Evolutionary conservation across 1,140 invertebrate species (phyloP).

Genomic region (Ptiloglossa arizonensis): DNA sequence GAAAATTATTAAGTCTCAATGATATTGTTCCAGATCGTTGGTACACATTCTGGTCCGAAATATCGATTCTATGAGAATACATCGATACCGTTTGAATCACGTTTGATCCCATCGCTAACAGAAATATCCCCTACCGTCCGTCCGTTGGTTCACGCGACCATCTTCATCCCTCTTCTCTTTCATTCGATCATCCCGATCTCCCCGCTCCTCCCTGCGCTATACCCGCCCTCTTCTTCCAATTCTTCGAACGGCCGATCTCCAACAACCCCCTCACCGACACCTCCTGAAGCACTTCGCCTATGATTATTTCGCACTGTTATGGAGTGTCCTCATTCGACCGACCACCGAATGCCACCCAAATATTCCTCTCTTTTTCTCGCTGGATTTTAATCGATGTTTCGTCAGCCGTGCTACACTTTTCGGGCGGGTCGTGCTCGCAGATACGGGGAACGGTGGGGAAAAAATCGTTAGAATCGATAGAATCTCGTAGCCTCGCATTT

Average conservation of each 20-base stretch:
- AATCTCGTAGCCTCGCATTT: no score
- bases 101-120: constrained; percentile 41
- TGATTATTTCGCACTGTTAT: constrained; percentile 60
- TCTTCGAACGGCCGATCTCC: constrained; percentile 48
- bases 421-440: neutral
- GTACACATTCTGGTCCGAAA: no score
- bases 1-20: no score
- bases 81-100: neutral
- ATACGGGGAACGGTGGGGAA: no score
- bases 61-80: neutral
- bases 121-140: constrained; percentile 45
- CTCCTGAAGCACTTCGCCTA: constrained; percentile 49
- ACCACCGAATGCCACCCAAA: constrained; percentile 15
- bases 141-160: constrained; percentile 57
- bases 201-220: constrained; percentile 45
- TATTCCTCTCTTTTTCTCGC: neutral
- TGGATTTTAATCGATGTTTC: constrained; percentile 8
- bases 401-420: no score
- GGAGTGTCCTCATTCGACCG: constrained; percentile 1
- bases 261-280: constrained; percentile 33
- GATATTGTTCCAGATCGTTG: no score
- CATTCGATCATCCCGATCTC: constrained; percentile 58
- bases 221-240: constrained; percentile 59
- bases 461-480: neutral
- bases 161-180: constrained; percentile 60